A percentile compares a stretch with the other conserved stretches of the same genome.
Evolutionary conservation across 2,113 vertebrate species (phyloP).

Genomic region (Helogale parvula): DNA sequence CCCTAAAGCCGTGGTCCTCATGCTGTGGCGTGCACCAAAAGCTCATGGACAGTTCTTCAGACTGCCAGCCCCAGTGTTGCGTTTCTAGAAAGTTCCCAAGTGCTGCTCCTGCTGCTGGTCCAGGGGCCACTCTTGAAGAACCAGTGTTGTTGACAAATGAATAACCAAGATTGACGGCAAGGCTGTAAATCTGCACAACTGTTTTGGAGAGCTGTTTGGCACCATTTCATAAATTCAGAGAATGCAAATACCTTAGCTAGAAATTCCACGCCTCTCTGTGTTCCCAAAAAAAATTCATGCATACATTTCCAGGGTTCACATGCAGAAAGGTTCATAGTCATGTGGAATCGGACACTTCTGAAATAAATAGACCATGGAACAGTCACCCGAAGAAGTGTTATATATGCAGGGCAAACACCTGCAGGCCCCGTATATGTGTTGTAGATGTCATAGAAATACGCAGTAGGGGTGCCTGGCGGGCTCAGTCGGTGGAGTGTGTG

Average conservation of each 20-base stretch:
- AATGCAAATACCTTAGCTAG: not conserved
- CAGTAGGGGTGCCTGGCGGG: too few relatives aligned
- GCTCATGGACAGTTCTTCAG: not conserved
- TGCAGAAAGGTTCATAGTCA: not conserved
- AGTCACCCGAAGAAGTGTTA: not conserved
- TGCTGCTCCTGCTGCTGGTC: not conserved
- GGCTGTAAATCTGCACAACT: not conserved
- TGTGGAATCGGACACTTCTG: not conserved
- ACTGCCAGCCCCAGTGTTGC: not conserved
- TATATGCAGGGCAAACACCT: not conserved
- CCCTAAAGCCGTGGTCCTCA: too few relatives aligned
- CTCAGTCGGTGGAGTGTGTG: too few relatives aligned
- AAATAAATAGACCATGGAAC: not conserved
- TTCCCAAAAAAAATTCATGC: not conserved
- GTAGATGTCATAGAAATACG: not conserved
- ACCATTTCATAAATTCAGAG: not conserved
- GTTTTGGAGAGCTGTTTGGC: not conserved
- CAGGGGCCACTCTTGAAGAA: not conserved
- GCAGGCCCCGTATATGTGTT: not conserved
- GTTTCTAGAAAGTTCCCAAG: not conserved
- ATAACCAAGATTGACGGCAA: too few relatives aligned
- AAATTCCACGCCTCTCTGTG: not conserved
- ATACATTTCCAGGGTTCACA: not conserved
- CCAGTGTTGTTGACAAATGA: not conserved
- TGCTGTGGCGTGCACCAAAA: too few relatives aligned